Evolutionary conservation across 1,140 invertebrate genomes (phyloP).

Genomic region (Cataglyphis hispanica): DNA sequence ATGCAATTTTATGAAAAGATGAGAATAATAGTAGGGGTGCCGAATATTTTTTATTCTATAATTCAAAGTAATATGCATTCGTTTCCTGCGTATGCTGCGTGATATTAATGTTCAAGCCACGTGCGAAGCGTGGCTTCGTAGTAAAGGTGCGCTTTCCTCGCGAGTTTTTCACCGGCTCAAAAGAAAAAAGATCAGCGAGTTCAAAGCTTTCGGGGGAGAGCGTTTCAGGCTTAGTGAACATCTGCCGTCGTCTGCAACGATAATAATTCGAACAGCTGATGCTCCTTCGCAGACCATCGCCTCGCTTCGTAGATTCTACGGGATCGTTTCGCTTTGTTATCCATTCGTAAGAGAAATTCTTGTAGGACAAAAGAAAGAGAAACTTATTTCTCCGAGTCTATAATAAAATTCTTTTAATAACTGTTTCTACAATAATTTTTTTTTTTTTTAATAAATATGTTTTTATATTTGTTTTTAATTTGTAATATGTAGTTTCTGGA

Average conservation of each 20-base stretch:
- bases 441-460: background rate
- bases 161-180: constrained; percentile 68
- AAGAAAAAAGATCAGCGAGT: constrained; percentile 77
- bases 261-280: constrained; percentile 87
- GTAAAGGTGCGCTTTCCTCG: constrained; percentile 69
- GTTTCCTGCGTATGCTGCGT: background rate
- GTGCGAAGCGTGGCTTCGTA: constrained; percentile 30
- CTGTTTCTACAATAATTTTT: background rate
- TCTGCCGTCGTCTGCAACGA: constrained; percentile 84
- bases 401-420: background rate
- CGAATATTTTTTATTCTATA: background rate
- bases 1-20: constrained; percentile 2
- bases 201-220: constrained; percentile 77
- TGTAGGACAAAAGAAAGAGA: constrained; percentile 8
- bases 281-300: constrained; percentile 80
- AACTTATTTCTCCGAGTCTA: background rate
- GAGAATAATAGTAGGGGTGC: background rate
- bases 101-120: constrained; percentile 12
- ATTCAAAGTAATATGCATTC: constrained; percentile 5
- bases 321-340: constrained; percentile 62
- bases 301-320: constrained; percentile 73
- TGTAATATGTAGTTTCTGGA: background rate
- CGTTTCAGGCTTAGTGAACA: constrained; percentile 82
- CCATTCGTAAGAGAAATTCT: constrained; percentile 36
- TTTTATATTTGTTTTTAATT: background rate